Conservation (phyloP, 2,797 vertebrate species). For the Orestias chungarensis region DNA sequence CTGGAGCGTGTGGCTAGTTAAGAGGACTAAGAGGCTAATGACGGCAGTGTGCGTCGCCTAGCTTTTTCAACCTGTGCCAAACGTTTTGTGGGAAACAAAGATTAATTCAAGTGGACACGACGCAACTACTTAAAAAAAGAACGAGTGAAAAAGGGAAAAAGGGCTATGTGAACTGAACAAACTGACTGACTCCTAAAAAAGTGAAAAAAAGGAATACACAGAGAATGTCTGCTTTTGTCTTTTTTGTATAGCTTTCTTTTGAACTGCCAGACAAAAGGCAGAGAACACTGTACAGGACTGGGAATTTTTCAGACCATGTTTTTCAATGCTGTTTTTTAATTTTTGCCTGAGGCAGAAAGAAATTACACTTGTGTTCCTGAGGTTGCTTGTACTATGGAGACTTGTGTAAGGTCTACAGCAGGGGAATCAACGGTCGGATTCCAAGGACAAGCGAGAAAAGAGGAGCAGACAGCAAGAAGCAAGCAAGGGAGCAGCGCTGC, state of each 20-base stretch:
- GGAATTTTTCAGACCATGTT: conserved; percentile 69
- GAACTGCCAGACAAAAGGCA: conserved; percentile 62
- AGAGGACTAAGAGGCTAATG: conserved; percentile 74
- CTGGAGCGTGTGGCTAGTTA: conserved; percentile 77
- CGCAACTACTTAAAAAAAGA: conserved; percentile 39
- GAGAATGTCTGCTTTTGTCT: conserved; percentile 47
- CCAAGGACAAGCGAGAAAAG: conserved; percentile 88
- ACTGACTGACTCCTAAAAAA: conserved; percentile 75
- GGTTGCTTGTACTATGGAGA: conserved; percentile 82
- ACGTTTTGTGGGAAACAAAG: conserved; percentile 33
- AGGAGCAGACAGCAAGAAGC: conserved; percentile 72
- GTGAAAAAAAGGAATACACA: conserved; percentile 74
- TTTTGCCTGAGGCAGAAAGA: conserved; percentile 53
- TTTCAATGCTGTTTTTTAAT: conserved; percentile 29
- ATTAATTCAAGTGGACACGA: conserved; percentile 64
- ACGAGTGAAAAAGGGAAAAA: conserved; percentile 45
- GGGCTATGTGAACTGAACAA: conserved; percentile 65
- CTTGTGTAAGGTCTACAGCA: conserved; percentile 74
- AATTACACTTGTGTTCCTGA: conserved; percentile 52
- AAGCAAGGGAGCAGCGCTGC: conserved; percentile 82
- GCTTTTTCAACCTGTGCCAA: conserved; percentile 63
- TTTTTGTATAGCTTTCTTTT: conserved; percentile 29
- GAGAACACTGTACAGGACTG: conserved; percentile 73
- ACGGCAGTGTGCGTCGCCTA: conserved; percentile 75
- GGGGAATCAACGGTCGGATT: conserved; percentile 82